Percentiles rank a stretch among this genome's conserved stretches.
phyloP scores from a whole-genome alignment of 2,797 vertebrate genomes.

The Ciconia nigra region DNA sequence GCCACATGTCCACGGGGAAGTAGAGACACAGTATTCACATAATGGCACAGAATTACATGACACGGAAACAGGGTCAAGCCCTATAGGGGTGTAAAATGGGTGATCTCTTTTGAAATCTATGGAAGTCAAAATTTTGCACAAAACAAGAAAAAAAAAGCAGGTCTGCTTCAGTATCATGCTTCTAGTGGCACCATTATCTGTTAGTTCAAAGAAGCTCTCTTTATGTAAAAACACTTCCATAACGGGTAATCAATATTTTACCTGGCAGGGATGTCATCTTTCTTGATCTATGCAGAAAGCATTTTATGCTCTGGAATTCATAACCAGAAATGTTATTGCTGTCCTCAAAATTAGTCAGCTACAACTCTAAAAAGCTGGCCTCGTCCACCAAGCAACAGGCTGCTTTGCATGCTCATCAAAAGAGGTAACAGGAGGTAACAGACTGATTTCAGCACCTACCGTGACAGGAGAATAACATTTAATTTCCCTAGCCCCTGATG shows the following conservation, averaged over 20 bases:
- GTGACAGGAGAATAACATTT: neutral
- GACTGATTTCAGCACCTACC: neutral
- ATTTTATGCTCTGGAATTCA: neutral
- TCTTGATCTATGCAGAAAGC: neutral
- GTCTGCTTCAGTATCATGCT: neutral
- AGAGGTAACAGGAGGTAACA: slow-evolving; percentile 5
- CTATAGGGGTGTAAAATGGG: neutral
- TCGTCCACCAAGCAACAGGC: neutral
- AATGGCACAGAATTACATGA: neutral
- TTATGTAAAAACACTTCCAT: neutral
- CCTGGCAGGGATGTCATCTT: neutral
- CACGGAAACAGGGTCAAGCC: neutral
- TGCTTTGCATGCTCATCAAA: neutral
- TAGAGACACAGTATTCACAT: neutral
- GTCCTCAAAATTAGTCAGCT: neutral
- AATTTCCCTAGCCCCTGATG: neutral
- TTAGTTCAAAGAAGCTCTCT: neutral
- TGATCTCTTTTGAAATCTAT: neutral
- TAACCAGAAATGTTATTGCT: neutral
- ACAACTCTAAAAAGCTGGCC: neutral
- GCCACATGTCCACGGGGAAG: neutral
- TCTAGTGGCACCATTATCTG: neutral
- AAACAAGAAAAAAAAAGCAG: neutral
- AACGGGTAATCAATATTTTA: neutral
- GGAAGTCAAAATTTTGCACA: neutral